Evolutionary conservation across 1,140 invertebrate genomes (phyloP), one percentile per base, ranked within the genome.

Genomic region (Pachyrhynchus sulphureomaculatus): DNA sequence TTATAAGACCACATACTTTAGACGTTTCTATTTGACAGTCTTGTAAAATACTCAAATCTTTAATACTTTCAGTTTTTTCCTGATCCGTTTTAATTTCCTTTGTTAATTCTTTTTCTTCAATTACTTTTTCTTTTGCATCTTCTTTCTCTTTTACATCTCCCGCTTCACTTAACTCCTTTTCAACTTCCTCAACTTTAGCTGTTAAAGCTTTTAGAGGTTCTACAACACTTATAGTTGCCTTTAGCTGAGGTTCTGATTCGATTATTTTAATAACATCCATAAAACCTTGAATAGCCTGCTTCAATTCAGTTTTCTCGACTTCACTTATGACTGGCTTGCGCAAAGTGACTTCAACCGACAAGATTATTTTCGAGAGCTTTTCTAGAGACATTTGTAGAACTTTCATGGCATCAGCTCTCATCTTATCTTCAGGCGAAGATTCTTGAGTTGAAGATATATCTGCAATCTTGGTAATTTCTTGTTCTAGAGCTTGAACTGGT

Each of bases 221-320:
- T 37, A 57, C n/a, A 33, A 65, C 42, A n/a, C 29, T 32, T 17
- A 41, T 9, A 21, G 24, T 29, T n/a, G 15, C 21, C 13, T 29
- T 37, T 9, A 17, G n/a, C 5, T 47, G 24, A 17, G 44, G 48
- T 13, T 45, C 13, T 20, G 32, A 5, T 21, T 56, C 44, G n/a
- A 67, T 52, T 5, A 62, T 17, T 13, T 63, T 45, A 18, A 67
- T 49, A 18, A 52, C 51, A 4, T 67, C 52, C 44, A 47, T 60
- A 13, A 67, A 60, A 24, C 61, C 52, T 53, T 64, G 23, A 21
- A 64, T 29, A 9, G 65, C 61, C 45, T 64, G 29, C 23, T 62
- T 29, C 4, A 64, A 34, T 26, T 61, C 41, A 9, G 32, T 21
- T 33, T 58, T 45, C n/a, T 56, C 39, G 5, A 64, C 23, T 51